Percentiles rank a stretch among this genome's conserved stretches.
Conservation (phyloP, 2,888 invertebrate species). For the Microchrysa polita region DNA sequence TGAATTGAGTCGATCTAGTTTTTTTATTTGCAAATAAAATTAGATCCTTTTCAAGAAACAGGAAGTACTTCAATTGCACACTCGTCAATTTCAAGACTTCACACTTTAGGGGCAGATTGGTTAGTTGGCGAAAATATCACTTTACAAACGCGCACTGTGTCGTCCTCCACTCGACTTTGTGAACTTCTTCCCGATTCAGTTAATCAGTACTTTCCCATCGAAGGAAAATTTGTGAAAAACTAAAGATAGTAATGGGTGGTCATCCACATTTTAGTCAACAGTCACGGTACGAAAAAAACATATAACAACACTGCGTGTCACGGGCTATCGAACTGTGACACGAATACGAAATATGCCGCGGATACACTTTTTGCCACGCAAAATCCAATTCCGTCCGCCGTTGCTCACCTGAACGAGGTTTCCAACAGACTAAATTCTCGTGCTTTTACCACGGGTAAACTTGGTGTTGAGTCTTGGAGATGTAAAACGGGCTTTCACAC, state of each 20-base stretch:
- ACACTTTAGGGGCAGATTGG: too few species aligned
- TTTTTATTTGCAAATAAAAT: too few species aligned
- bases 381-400: conserved; percentile 31
- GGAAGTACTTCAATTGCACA: too few species aligned
- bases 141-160: too few species aligned
- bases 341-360: conserved; percentile 24
- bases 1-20: neutral
- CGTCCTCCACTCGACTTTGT: too few species aligned
- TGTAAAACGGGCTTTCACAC: neutral
- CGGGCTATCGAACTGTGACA: conserved; percentile 38
- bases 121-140: too few species aligned
- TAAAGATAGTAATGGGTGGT: too few species aligned
- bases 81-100: too few species aligned
- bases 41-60: too few species aligned
- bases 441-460: conserved; percentile 22
- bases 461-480: conserved; percentile 26
- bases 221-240: too few species aligned
- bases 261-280: neutral
- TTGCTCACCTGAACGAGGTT: conserved; percentile 41
- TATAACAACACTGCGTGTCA: conserved; percentile 9
- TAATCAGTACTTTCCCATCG: too few species aligned
- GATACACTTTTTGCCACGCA: neutral
- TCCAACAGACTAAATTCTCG: conserved; percentile 43
- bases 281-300: neutral
- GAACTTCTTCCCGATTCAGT: too few species aligned